Evolutionary conservation across 2,797 vertebrate genomes (phyloP).

Genomic region (Hafferia zeledoni): DNA sequence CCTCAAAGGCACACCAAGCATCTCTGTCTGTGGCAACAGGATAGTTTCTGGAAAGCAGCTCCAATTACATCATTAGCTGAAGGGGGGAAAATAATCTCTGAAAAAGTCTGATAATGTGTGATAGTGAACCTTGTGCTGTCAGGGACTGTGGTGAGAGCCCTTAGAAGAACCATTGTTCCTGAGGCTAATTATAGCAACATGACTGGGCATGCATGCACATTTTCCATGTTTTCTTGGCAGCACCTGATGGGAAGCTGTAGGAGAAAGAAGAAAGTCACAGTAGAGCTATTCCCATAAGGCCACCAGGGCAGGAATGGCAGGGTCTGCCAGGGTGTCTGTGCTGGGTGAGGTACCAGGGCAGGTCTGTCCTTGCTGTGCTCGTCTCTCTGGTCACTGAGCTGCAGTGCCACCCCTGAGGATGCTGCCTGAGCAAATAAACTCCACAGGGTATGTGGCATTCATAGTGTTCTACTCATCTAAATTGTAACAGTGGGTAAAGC

Average conservation of each 20-base stretch:
- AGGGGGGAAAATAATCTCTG: neutral
- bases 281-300: neutral
- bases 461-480: neutral
- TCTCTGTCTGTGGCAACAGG: neutral
- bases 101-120: neutral
- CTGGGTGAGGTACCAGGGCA: neutral
- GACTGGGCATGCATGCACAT: conserved; percentile 30
- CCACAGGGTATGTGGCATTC: neutral
- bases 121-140: neutral
- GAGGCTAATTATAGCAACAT: conserved; percentile 29
- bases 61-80: neutral
- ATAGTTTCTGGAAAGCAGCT: neutral
- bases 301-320: fast-evolving
- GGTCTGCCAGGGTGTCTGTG: fast-evolving
- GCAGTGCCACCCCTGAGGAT: neutral
- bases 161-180: neutral
- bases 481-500: fast-evolving
- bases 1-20: neutral
- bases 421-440: neutral
- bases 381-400: neutral
- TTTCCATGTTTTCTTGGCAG: conserved; percentile 42
- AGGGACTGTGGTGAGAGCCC: neutral
- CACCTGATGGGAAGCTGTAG: conserved; percentile 40
- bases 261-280: neutral
- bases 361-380: fast-evolving